phyloP scores from a whole-genome alignment of 2,888 invertebrate genomes.

The Sarcophaga carnaria region DNA sequence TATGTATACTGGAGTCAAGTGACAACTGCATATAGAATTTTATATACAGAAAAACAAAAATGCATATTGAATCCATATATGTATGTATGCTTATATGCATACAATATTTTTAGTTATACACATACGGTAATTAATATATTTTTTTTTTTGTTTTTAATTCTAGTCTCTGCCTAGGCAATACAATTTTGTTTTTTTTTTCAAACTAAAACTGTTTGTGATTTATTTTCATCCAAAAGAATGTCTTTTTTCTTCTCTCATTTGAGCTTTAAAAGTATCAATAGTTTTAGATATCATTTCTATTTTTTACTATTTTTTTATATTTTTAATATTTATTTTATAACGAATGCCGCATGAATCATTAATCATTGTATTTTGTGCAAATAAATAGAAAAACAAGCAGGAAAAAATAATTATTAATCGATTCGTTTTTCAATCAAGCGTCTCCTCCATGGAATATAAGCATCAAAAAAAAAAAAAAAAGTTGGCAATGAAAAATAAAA shows the following conservation, averaged over 20 bases:
- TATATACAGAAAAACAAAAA: background rate
- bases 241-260: background rate
- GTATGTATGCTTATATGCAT: background rate
- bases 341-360: conserved; percentile 75
- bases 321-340: conserved; percentile 64
- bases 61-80: conserved; percentile 40
- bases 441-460: background rate
- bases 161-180: no score
- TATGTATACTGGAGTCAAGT: background rate
- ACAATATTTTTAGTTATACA: conserved; percentile 31
- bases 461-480: no score
- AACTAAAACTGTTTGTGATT: no score
- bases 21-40: background rate
- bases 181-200: no score
- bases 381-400: conserved; percentile 11
- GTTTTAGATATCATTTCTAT: background rate
- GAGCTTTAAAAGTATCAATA: no score
- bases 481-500: background rate
- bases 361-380: conserved; percentile 73
- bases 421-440: conserved; percentile 63
- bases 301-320: background rate
- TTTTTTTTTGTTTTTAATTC: background rate
- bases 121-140: background rate
- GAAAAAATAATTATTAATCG: conserved; percentile 74
- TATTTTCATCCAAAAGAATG: background rate